Base-by-base conservation (phyloP, 23 tunicate genomes). In the Trididemnum nubilum region DNA sequence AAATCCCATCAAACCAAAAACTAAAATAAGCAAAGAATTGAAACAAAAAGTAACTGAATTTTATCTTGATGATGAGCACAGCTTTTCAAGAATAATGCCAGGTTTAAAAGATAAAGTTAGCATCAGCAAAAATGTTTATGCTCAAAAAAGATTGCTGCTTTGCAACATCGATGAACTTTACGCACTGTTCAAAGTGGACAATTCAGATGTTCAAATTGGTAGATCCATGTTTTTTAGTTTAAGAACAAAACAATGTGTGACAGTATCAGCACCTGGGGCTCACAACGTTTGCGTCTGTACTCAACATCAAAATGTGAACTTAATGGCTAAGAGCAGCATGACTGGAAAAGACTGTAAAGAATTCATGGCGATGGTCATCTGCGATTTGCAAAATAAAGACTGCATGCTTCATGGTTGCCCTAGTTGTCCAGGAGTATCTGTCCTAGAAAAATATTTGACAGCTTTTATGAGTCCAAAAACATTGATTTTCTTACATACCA, bases 201-300 rank as follows among this genome's bases (percentile, higher is more conserved):
- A 61, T 26, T 26, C 67, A 61, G 67, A n/a, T 21, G 67, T 25
- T 4, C 15, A 61, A 22, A 61, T 61, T 12, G 29, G 29, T 12
- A 4, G 29, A 22, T 4, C 5, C n/a, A 4, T 26, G 15, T 61
- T 25, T 61, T 21, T 25, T 21, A 5, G n/a, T 25, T 12, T 61
- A 26, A 61, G 29, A 61, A 21, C 67, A 22, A 61, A 61, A 22
- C 29, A 25, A 61, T 61, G 67, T 26, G n/a, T 61, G 15, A n/a
- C 27, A 12, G 29, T 25, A 22, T n/a, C 29, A 12, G 29, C 29
- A 12, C 4, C 67, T 21, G 67, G 67, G 5, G n/a, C 67, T 4
- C 67, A 61, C 26, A 61, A n/a, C 4, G 67, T 61, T 21, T 61
- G 67, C n/a, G 67, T 22, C 29, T 61, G 67, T 22, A 25, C 67